These are phyloP conservation scores for Sebastes kiyomatsui DNA, from an alignment of 2,797 vertebrate genomes.

Conservation along the genomic window DNA sequence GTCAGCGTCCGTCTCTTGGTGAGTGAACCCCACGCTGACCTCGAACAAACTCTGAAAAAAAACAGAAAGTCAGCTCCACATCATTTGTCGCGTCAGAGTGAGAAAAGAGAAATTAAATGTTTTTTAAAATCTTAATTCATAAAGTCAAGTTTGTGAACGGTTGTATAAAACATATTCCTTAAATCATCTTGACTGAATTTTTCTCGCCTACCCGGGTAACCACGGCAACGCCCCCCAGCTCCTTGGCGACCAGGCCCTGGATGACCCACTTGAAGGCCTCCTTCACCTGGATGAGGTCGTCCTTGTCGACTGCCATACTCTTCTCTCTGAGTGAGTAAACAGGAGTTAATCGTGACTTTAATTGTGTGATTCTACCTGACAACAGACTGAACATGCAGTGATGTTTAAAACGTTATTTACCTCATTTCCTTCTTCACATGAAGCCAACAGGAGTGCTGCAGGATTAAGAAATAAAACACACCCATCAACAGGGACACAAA, in stretches of 20 bases:
- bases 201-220: slow-evolving; percentile 85
- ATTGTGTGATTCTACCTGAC: not conserved
- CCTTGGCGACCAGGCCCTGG: slow-evolving; percentile 83
- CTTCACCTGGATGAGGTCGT: slow-evolving; percentile 91
- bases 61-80: too few relatives aligned
- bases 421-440: slow-evolving; percentile 81
- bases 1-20: slow-evolving; percentile 91
- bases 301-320: slow-evolving; percentile 82
- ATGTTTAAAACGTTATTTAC: slow-evolving; percentile 35
- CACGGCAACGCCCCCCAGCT: slow-evolving; percentile 86
- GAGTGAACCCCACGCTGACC: slow-evolving; percentile 92
- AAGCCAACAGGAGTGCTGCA: slow-evolving; percentile 83
- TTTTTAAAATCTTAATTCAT: not conserved
- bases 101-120: not conserved
- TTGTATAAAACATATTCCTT: too few relatives aligned
- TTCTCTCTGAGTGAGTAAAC: slow-evolving; percentile 71
- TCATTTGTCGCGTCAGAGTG: too few relatives aligned
- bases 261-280: slow-evolving; percentile 95
- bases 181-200: not conserved
- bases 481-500: not conserved
- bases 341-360: not conserved
- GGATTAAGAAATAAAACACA: not conserved
- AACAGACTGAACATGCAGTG: not conserved
- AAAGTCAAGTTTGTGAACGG: too few relatives aligned
- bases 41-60: slow-evolving; percentile 90